Evolutionary conservation across 2,797 vertebrate genomes (phyloP).

Genomic region (Aplochiton taeniatus): DNA sequence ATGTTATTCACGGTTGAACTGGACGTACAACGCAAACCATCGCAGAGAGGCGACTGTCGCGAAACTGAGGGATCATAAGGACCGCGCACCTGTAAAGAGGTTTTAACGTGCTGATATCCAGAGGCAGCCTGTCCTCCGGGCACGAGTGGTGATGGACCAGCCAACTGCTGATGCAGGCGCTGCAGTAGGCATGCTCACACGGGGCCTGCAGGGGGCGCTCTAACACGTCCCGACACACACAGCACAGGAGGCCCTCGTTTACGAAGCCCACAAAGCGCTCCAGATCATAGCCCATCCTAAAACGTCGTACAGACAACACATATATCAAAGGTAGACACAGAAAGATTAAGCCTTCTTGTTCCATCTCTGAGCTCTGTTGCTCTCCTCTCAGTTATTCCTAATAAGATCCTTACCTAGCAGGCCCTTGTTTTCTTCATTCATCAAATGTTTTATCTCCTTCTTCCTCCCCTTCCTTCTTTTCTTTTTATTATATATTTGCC

Average conservation of each 20-base stretch:
- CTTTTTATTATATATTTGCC: slow-evolving; percentile 18
- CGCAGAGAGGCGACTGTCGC: background rate
- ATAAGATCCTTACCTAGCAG: slow-evolving; percentile 48
- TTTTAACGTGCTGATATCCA: slow-evolving; percentile 79
- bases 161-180: slow-evolving; percentile 87
- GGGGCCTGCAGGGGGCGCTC: slow-evolving; percentile 89
- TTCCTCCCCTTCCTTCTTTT: slow-evolving; percentile 5
- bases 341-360: background rate
- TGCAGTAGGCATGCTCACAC: slow-evolving; percentile 90
- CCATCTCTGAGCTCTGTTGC: background rate
- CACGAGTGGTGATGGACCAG: slow-evolving; percentile 85
- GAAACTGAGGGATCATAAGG: slow-evolving; percentile 1
- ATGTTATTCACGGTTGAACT: background rate
- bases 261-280: slow-evolving; percentile 91
- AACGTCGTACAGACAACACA: slow-evolving; percentile 8
- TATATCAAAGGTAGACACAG: background rate
- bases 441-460: slow-evolving; percentile 25
- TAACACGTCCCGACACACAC: slow-evolving; percentile 86
- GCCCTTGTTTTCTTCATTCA: slow-evolving; percentile 8
- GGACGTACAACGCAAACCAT: background rate
- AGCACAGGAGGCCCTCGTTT: slow-evolving; percentile 89
- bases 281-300: slow-evolving; percentile 87
- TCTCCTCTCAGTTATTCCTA: background rate
- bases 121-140: slow-evolving; percentile 85
- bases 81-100: slow-evolving; percentile 82